Evolutionary conservation across 2,113 vertebrate species (phyloP).

Genomic region (Cryptomyrus ogoouensis): DNA sequence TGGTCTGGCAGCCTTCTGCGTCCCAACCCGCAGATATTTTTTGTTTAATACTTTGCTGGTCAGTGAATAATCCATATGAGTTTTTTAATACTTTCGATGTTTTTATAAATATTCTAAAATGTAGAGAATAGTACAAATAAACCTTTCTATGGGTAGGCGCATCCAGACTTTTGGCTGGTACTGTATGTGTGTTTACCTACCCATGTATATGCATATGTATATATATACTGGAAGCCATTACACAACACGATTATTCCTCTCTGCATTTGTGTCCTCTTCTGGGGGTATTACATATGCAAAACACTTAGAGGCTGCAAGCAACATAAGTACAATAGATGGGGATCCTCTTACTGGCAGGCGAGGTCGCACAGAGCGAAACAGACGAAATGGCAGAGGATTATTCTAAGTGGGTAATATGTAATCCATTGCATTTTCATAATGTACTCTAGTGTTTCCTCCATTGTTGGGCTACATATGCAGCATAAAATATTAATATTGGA

Average conservation of each 20-base stretch:
- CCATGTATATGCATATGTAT: not conserved
- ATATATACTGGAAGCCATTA: not conserved
- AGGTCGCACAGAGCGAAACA: not conserved
- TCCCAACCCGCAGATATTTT: not conserved
- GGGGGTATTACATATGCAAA: not conserved
- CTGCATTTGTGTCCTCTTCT: not conserved
- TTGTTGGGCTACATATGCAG: not conserved
- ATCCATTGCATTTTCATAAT: slow-evolving; percentile 6
- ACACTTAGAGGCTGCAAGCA: not conserved
- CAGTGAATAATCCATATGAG: not conserved
- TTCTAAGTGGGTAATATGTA: not conserved
- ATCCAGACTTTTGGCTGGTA: not conserved
- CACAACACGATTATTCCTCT: not conserved
- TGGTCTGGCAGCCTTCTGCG: not conserved
- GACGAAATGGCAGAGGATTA: not conserved
- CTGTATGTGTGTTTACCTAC: not conserved
- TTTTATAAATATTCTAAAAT: not conserved
- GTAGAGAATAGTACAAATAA: not conserved
- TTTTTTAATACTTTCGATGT: not conserved
- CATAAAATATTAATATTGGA: not conserved
- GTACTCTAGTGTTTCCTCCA: not conserved
- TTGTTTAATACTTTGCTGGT: not conserved
- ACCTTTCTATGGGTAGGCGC: not conserved
- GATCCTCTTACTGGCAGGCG: not conserved
- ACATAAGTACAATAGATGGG: slow-evolving; percentile 6